These are phyloP conservation scores for Mus spretus DNA, from an alignment of 2,797 vertebrate genomes.

Conservation along the genomic window DNA sequence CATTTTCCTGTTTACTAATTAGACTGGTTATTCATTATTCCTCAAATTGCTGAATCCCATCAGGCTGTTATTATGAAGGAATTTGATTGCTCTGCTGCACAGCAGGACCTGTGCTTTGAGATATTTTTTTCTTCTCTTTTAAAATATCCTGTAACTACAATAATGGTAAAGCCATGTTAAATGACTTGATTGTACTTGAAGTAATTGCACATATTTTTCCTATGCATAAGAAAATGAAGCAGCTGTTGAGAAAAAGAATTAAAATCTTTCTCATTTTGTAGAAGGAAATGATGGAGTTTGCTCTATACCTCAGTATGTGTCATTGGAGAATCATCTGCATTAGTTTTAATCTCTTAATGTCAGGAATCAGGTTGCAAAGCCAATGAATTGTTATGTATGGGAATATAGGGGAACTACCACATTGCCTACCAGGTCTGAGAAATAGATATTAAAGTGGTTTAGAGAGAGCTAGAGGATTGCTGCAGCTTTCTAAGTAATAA, in stretches of 20 bases:
- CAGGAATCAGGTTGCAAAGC: conserved; percentile 63
- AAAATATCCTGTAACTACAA: conserved; percentile 80
- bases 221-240: conserved; percentile 80
- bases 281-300: conserved; percentile 77
- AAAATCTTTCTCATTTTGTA: conserved; percentile 78
- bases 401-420: conserved; percentile 52
- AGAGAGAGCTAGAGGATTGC: conserved; percentile 2
- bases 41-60: conserved; percentile 78
- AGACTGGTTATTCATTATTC: conserved; percentile 81
- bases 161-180: conserved; percentile 81
- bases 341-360: conserved; percentile 80
- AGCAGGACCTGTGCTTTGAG: conserved; percentile 87
- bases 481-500: conserved; percentile 16
- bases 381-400: conserved; percentile 55
- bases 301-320: conserved; percentile 78
- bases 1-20: conserved; percentile 83
- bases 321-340: conserved; percentile 81
- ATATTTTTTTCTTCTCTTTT: conserved; percentile 54
- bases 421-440: not conserved
- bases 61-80: conserved; percentile 82
- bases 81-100: conserved; percentile 81
- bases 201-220: conserved; percentile 78
- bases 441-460: conserved; percentile 58
- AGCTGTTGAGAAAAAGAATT: conserved; percentile 81
- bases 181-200: conserved; percentile 82